Percentiles rank a stretch among this genome's conserved stretches.
Evolutionary conservation across 2,888 invertebrate genomes (phyloP).

Genomic region (Amitus sp.): DNA sequence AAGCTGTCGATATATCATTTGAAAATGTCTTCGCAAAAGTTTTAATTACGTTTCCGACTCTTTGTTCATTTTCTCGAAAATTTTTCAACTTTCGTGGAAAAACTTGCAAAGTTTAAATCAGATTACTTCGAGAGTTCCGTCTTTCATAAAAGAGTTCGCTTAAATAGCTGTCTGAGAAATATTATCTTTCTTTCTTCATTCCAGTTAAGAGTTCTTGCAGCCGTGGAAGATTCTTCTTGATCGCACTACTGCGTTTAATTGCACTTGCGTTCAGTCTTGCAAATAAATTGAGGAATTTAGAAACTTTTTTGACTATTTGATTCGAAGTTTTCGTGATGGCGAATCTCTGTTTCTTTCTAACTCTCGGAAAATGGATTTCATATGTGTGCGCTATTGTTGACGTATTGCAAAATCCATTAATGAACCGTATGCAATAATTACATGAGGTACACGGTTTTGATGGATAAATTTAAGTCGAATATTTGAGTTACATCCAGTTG

Average conservation of each 20-base stretch:
- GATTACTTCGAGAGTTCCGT: slow-evolving; percentile 14
- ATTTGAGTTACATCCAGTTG: too few relatives aligned
- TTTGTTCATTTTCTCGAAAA: slow-evolving; percentile 27
- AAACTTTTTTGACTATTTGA: too few relatives aligned
- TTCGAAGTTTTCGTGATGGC: background rate
- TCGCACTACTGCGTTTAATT: background rate
- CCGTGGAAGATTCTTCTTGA: background rate
- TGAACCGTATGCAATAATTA: too few relatives aligned
- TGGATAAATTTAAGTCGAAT: too few relatives aligned
- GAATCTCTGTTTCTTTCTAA: background rate
- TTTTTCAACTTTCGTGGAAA: slow-evolving; percentile 18
- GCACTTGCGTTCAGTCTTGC: background rate
- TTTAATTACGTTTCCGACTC: slow-evolving; percentile 24
- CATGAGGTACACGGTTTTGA: too few relatives aligned
- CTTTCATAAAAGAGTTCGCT: slow-evolving; percentile 4
- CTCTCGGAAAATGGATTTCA: background rate
- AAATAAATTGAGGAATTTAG: too few relatives aligned
- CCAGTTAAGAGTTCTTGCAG: background rate
- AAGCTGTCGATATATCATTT: background rate
- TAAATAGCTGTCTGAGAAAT: background rate
- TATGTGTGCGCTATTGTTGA: too few relatives aligned
- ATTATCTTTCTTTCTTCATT: background rate
- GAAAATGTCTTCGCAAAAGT: slow-evolving; percentile 17
- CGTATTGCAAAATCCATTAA: background rate
- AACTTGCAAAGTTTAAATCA: slow-evolving; percentile 26